Percentiles rank a stretch among this genome's conserved stretches.
Conservation (phyloP, 2,113 vertebrate species). For the Psammodynastes pulverulentus region DNA sequence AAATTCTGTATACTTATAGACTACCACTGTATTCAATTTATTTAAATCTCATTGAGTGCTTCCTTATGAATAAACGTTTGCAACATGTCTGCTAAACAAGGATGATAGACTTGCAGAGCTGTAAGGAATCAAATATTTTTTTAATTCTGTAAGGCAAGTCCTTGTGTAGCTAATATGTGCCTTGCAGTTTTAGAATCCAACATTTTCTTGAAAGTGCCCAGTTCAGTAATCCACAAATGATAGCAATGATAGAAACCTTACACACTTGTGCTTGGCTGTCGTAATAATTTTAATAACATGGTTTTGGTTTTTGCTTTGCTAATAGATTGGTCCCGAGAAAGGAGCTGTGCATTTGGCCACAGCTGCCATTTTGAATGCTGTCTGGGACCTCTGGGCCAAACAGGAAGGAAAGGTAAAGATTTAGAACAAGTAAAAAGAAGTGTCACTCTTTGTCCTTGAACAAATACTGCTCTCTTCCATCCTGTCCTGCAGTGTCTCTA, state of each 20-base stretch:
- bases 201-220: background rate
- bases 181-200: background rate
- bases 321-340: conserved; percentile 77
- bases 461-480: background rate
- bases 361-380: conserved; percentile 73
- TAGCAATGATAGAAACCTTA: background rate
- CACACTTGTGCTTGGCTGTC: background rate
- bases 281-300: background rate
- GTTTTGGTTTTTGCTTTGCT: conserved; percentile 29
- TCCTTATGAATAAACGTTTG: background rate
- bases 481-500: background rate
- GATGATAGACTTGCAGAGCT: background rate
- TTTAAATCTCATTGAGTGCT: background rate
- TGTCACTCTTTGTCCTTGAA: background rate
- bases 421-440: background rate
- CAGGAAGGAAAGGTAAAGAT: conserved; percentile 72
- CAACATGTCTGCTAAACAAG: background rate
- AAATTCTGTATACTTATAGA: background rate
- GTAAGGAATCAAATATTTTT: background rate
- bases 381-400: conserved; percentile 82
- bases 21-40: background rate
- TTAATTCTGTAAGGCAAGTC: background rate
- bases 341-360: conserved; percentile 74
- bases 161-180: background rate
- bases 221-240: background rate